These are phyloP conservation scores for Spatulosminthurus flaviceps DNA, from an alignment of 2,888 invertebrate species.

Conservation along the genomic window DNA sequence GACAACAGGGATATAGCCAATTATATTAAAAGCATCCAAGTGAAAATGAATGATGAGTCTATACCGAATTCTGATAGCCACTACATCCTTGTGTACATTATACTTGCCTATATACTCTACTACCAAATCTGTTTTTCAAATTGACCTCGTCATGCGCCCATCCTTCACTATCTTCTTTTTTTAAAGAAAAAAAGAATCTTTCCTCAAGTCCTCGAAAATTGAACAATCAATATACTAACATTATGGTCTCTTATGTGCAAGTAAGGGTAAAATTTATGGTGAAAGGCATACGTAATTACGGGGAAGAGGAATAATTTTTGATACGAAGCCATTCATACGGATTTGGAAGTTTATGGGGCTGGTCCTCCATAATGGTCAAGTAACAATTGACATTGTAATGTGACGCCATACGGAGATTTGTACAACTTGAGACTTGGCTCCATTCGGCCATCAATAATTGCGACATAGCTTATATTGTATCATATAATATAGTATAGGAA, in stretches of 20 bases:
- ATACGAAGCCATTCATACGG: too few species aligned
- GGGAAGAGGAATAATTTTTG: conserved; percentile 19
- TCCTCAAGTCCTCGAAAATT: neutral
- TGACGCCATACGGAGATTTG: too few species aligned
- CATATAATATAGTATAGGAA: too few species aligned
- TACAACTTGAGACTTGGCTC: too few species aligned
- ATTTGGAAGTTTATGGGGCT: too few species aligned
- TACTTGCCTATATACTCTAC: too few species aligned
- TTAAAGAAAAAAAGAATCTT: too few species aligned
- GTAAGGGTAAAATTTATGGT: neutral
- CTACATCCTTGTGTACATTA: neutral
- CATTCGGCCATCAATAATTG: too few species aligned
- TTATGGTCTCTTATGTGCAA: neutral
- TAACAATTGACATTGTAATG: too few species aligned
- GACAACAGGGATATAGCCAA: conserved; percentile 24
- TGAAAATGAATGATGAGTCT: conserved; percentile 23
- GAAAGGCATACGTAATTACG: neutral
- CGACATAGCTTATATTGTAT: too few species aligned
- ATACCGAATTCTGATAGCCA: conserved; percentile 3
- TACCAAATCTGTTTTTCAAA: neutral
- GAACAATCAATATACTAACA: neutral
- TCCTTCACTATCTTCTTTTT: neutral
- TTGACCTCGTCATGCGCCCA: neutral
- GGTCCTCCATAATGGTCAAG: too few species aligned
- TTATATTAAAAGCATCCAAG: conserved; percentile 34